Base-by-base conservation (phyloP, 2,888 invertebrate species). In the Trissonchulus latispiculum region DNA sequence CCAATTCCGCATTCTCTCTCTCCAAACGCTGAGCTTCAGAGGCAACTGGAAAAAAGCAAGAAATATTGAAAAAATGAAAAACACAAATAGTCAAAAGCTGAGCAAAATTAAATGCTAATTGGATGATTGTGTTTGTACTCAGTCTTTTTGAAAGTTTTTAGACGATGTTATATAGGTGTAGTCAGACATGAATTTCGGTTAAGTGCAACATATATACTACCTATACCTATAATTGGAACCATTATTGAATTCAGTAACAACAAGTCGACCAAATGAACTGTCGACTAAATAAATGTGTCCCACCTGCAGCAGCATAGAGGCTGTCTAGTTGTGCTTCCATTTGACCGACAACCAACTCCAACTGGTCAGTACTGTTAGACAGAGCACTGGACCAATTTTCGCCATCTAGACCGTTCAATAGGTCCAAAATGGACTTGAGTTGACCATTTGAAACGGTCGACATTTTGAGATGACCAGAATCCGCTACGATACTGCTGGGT, bases 1-100 rank as follows among this genome's bases (percentile, higher is more conserved):
- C 75, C 36, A 81, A 73, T 28, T 74, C 71, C 2, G n/a, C 75
- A 36, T 78, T 77, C 36, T 78, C 78, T n/a, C 72, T 76, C n/a
- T 78, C 77, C 66, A 82, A 73, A 59, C 75, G 74, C 23, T 61
- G 67, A 23, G 77, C 68, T 37, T 72, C 37, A 18, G 36, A 29
- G 1, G n/a, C 32, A 2, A 35, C 18, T 33, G 3, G 23, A 67
- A 8, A 15, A 31, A 18, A 31, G 2, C 33, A 59, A 28, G 28
- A 23, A 59, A 28, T 59, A 23, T 59, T 59, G 28, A 59, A 28
- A 59, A 23, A 23, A 59, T 23, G 23, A 28, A 23, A 59, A 28
- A 23, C 23, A 23, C 23, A 23, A 59, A 23, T 23, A 23, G 23
- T 28, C 23, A 59, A 59, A 23, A 59, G 23, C 59, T 23, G 23